A percentile compares a stretch with the other conserved stretches of the same genome.
Conservation (phyloP, 2,113 vertebrate genomes). For the Brachypodius melanocephalos region DNA sequence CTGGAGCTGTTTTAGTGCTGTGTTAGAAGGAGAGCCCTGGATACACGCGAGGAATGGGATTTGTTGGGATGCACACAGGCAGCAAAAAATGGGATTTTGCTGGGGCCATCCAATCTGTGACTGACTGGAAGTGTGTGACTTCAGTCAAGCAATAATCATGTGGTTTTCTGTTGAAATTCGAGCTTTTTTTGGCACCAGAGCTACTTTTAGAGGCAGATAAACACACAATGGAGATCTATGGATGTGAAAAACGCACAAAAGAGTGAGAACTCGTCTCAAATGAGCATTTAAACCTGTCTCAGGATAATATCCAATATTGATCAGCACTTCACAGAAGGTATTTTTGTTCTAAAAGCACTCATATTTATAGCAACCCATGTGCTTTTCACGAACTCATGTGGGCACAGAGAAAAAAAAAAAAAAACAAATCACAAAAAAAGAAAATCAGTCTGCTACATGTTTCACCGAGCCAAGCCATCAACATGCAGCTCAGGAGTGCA, state of each 20-base stretch:
- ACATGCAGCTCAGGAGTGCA: neutral
- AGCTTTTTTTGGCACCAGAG: constrained; percentile 25
- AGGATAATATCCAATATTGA: neutral
- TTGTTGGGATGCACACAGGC: neutral
- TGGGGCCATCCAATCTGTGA: neutral
- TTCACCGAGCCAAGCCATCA: neutral
- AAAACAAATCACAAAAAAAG: neutral
- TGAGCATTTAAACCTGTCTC: neutral
- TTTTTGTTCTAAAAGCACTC: neutral
- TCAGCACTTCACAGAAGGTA: neutral
- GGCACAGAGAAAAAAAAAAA: neutral
- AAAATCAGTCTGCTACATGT: neutral
- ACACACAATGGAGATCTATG: neutral
- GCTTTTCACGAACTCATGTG: neutral
- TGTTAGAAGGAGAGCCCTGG: neutral
- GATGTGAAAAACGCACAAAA: neutral
- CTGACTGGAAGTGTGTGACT: neutral
- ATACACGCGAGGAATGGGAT: rapidly evolving
- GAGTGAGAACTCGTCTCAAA: neutral
- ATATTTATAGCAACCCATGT: constrained; percentile 32
- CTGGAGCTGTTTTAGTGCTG: neutral
- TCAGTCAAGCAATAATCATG: neutral
- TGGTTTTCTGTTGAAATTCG: neutral
- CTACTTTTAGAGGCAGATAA: neutral
- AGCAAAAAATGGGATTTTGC: neutral